Percentiles rank a stretch among this genome's conserved stretches.
These are phyloP conservation scores for Heliconius himera DNA, from an alignment of 1,140 invertebrate species.

Conservation along the genomic window DNA sequence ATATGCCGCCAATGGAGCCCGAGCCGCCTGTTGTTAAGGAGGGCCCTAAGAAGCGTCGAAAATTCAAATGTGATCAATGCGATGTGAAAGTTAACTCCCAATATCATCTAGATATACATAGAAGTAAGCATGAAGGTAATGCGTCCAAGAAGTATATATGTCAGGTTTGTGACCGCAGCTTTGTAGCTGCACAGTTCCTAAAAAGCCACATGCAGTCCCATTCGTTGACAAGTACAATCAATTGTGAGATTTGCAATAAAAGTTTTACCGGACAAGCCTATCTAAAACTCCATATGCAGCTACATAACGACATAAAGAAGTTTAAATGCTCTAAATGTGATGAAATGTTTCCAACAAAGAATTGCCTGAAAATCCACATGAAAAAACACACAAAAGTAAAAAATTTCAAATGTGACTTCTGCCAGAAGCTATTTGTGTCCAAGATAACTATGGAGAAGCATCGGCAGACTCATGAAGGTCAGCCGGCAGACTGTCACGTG, in stretches of 20 bases:
- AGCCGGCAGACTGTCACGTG: conserved; percentile 70
- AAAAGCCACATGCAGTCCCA: conserved; percentile 78
- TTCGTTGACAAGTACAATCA: conserved; percentile 68
- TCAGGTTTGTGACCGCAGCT: conserved; percentile 71
- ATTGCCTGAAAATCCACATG: conserved; percentile 83
- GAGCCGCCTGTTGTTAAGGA: conserved; percentile 57
- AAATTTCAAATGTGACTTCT: conserved; percentile 79
- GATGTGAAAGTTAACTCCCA: conserved; percentile 77
- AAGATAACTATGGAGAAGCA: conserved; percentile 80
- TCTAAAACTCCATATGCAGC: conserved; percentile 83
- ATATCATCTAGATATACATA: conserved; percentile 74
- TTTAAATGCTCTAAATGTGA: conserved; percentile 86
- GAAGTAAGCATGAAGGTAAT: conserved; percentile 73
- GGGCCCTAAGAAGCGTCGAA: conserved; percentile 67
- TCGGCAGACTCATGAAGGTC: conserved; percentile 70
- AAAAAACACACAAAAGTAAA: conserved; percentile 78
- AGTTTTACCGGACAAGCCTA: conserved; percentile 85
- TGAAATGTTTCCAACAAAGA: conserved; percentile 86
- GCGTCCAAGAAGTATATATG: conserved; percentile 72
- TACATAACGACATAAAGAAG: conserved; percentile 85
- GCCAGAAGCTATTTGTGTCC: conserved; percentile 79
- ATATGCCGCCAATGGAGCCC: conserved; percentile 57
- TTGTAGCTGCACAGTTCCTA: conserved; percentile 72
- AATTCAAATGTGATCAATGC: conserved; percentile 75
- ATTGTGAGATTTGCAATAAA: conserved; percentile 84